These are phyloP conservation scores for Enteromius thamalakanensis DNA, from an alignment of 2,797 vertebrate species.

Conservation along the genomic window DNA sequence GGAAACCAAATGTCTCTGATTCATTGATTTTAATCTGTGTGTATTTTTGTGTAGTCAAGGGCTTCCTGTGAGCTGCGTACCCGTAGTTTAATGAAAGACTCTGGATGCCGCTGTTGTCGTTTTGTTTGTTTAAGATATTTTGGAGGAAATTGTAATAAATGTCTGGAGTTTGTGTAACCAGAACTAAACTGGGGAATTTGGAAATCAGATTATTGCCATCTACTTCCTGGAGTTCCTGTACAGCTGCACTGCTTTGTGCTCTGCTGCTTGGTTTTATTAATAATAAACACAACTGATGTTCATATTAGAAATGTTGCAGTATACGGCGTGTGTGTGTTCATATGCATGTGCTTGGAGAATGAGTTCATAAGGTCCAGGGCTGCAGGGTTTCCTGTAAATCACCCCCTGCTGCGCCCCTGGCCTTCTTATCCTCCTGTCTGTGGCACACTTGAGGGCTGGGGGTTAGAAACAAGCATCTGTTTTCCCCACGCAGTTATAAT, in stretches of 20 bases:
- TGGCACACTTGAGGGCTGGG: constrained; percentile 52
- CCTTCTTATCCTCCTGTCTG: constrained; percentile 67
- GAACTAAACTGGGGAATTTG: constrained; percentile 9
- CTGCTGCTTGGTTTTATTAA: background rate
- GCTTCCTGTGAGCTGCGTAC: background rate
- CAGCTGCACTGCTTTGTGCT: background rate
- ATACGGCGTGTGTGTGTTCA: background rate
- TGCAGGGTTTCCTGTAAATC: constrained; percentile 45
- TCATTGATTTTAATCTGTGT: background rate
- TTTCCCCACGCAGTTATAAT: constrained; percentile 3
- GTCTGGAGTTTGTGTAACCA: constrained; percentile 13
- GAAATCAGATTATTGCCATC: constrained; percentile 1
- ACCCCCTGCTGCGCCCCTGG: constrained; percentile 64
- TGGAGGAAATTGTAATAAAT: constrained; percentile 35
- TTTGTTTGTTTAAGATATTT: background rate
- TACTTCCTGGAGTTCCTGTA: constrained; percentile 15
- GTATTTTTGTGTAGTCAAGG: background rate
- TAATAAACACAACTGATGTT: constrained; percentile 5
- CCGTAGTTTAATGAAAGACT: background rate
- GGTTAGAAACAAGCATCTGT: constrained; percentile 27
- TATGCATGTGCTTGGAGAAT: background rate
- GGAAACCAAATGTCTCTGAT: too few species aligned
- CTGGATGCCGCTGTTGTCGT: constrained; percentile 28
- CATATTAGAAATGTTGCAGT: background rate
- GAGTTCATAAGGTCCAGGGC: background rate